A percentile compares a stretch with the other conserved stretches of the same genome.
Conservation (phyloP, 2,888 invertebrate species). For the Empis livida region DNA sequence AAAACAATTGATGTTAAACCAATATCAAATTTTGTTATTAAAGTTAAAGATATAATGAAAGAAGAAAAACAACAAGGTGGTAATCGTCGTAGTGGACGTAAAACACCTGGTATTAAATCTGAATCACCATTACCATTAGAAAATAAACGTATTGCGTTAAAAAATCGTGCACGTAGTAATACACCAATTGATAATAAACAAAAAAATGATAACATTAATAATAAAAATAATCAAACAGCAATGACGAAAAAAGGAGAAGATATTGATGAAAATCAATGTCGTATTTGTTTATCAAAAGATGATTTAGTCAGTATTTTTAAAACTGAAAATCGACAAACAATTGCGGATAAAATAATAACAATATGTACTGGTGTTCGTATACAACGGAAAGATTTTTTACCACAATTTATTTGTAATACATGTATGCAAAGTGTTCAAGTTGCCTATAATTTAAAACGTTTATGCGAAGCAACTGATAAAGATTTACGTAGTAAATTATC, state of each 20-base stretch:
- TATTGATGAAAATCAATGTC: constrained; percentile 31
- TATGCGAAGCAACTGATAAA: constrained; percentile 32
- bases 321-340: constrained; percentile 22
- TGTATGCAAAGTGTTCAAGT: constrained; percentile 31
- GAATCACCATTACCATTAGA: no score
- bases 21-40: no score
- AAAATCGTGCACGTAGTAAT: no score
- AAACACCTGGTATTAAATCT: no score
- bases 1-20: no score
- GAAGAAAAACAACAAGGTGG: no score
- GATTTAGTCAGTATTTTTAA: constrained; percentile 29
- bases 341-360: constrained; percentile 33
- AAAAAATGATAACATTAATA: no score
- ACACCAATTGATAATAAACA: no score
- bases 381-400: constrained; percentile 32
- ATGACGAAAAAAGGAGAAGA: constrained; percentile 14
- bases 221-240: no score
- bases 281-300: constrained; percentile 28
- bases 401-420: constrained; percentile 31
- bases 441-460: constrained; percentile 30
- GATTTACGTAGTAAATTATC: constrained; percentile 32
- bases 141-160: no score
- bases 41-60: no score
- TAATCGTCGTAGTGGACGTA: no score
- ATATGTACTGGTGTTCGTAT: constrained; percentile 34